These are phyloP conservation scores for Odontomachus brunneus DNA, from an alignment of 1,140 invertebrate species.

Conservation along the genomic window DNA sequence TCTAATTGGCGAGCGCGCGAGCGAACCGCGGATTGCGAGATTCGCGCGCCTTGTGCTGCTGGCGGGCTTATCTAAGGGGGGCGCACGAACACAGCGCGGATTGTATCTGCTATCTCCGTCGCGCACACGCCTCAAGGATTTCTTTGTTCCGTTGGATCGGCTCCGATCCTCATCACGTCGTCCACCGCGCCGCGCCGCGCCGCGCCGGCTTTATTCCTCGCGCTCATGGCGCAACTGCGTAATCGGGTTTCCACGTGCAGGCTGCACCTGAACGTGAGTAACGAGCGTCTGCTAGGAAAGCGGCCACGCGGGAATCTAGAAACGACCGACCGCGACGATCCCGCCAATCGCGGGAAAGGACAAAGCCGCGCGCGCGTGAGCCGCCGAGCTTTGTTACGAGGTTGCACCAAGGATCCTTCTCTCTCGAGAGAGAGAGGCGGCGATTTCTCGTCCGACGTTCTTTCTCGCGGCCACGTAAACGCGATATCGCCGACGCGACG, in stretches of 20 bases:
- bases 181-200: constrained; percentile 16
- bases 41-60: constrained; percentile 15
- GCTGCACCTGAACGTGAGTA: constrained; percentile 81
- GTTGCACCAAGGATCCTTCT: constrained; percentile 63
- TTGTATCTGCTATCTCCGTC: constrained; percentile 61
- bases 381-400: constrained; percentile 31
- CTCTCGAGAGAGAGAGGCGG: neutral
- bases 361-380: constrained; percentile 58
- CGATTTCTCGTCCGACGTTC: neutral
- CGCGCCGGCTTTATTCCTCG: constrained; percentile 6
- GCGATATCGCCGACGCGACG: neutral
- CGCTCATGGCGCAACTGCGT: constrained; percentile 70
- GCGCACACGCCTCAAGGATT: constrained; percentile 72
- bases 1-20: constrained; percentile 24
- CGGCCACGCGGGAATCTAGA: constrained; percentile 63
- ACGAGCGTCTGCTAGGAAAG: constrained; percentile 70
- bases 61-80: constrained; percentile 75
- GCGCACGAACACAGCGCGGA: constrained; percentile 64
- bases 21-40: constrained; percentile 41
- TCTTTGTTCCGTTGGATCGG: constrained; percentile 77
- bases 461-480: neutral
- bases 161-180: constrained; percentile 51
- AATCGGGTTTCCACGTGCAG: constrained; percentile 79
- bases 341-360: constrained; percentile 61
- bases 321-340: constrained; percentile 27